Base-by-base conservation (phyloP, 2,113 vertebrate genomes). In the Hippoglossus stenolepis region DNA sequence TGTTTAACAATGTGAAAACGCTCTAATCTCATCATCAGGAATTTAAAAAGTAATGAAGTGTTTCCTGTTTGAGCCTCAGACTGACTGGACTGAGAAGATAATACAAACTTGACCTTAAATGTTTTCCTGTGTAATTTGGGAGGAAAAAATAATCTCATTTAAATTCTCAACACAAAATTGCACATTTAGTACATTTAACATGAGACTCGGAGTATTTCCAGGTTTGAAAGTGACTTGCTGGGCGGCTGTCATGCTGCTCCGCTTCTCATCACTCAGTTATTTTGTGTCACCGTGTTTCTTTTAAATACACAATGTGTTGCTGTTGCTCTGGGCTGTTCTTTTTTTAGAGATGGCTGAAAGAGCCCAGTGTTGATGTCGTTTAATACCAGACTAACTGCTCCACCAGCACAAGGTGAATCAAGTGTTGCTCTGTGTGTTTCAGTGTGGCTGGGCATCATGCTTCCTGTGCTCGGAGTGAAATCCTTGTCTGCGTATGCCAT, bases 381-480 rank as follows among this genome's bases (percentile, higher is more conserved):
- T 13, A 28, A 17, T 35, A 26, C 17, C 57, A 64, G 53, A 62
- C 23, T 12, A 3, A 40, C 56, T 13, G 26, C 7, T 24, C 17
- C 20, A n/a, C 12, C 4, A 11, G 18, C 15, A 0, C 60, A 31
- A 54, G 6, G 21, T 73, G 51, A 74, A 28, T 60, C 2, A 20
- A 13, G 17, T 3, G 12, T 35, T 21, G 71, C 73, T 64, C 56
- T 57, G 70, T 75, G 70, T 75, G 61, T 65, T 93, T n/a, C 91
- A 99, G 98, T 99, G 83, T 99, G 98, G 97, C 94, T 99, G 7
- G 94, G 96, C 0, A 90, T 99, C 85, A 99, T 99, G 98, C 95
- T 99, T 45, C 97, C 97, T 0, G 97, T 98, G 77, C 95, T 99
- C 21, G 98, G 97, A n/a, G 92, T 97, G 73, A 98, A 96, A 85